Base-by-base conservation (phyloP, 2,797 vertebrate species). In the Lutjanus argentimaculatus region DNA sequence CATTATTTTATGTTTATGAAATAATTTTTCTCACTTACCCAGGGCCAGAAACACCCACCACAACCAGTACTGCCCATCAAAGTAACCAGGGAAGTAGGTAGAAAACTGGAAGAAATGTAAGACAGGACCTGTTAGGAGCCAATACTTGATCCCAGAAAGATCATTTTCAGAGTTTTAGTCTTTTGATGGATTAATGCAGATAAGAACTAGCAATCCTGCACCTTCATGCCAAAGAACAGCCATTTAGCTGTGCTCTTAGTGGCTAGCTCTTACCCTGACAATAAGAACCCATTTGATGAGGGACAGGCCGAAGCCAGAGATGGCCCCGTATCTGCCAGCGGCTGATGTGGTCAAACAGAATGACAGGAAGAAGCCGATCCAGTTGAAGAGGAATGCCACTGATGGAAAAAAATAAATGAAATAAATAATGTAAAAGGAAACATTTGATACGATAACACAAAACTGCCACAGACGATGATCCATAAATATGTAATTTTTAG, bases 301-400 rank as follows among this genome's bases (percentile, higher is more conserved):
- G 67, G 99, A 99, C 82, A 99, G 95, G 62, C 99, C 99, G 75
- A 99, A 99, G 40, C 99, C 99, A 86, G 98, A 99, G 92, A 99
- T 98, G 93, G 99, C 99, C 3, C 99, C 99, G 0, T 99, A 99
- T 72, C 99, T 96, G 42, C 98, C 98, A 0, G 99, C 98, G 6
- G 98, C 98, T 56, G 98, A 99, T 64, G 97, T 98, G 83, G 98
- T 99, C 95, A 99, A 95, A 85, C 98, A 99, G 95, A 99, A 99
- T 36, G 98, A 99, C 91, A 99, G 91, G 95, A 99, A 99, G 94
- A 99, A 99, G 77, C 99, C 99, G 86, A 99, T 99, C 99, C 99
- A 99, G 96, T 99, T 99, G 96, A 99, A 99, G 82, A 99, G 98
- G 95, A 99, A 99, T 91, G 98, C 97, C 98, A 99, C 99, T 99